phyloP scores from a whole-genome alignment of 2,888 invertebrate genomes.

The Sympetrum striolatum region DNA sequence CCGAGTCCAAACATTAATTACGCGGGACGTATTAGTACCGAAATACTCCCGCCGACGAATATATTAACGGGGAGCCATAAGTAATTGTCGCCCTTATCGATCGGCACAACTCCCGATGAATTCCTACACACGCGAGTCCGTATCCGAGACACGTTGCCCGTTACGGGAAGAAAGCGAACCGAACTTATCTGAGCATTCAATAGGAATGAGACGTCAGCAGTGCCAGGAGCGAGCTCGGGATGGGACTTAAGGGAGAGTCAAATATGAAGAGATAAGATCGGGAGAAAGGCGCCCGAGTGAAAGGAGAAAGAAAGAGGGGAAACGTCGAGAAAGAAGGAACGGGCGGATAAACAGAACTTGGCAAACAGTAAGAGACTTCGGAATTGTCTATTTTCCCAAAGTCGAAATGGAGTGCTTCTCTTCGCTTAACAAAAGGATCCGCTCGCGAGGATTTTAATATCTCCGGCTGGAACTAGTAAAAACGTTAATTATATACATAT shows the following conservation, averaged over 20 bases:
- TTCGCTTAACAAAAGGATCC: background rate
- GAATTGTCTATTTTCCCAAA: background rate
- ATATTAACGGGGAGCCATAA: no score
- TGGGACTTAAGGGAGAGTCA: background rate
- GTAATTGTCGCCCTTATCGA: no score
- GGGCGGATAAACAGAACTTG: background rate
- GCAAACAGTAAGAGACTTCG: background rate
- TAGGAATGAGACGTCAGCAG: background rate
- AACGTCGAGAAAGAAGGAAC: background rate
- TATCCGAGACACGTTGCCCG: background rate
- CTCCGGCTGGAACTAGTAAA: no score
- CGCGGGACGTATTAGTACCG: no score
- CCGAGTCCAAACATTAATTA: no score
- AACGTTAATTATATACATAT: no score
- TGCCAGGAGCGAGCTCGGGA: background rate
- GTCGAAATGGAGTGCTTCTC: background rate
- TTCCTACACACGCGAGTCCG: no score
- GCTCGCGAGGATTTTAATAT: no score
- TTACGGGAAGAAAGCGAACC: background rate
- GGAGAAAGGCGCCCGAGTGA: background rate
- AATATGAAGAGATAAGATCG: background rate
- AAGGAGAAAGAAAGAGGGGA: background rate
- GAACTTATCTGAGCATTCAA: background rate
- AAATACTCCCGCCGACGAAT: no score
- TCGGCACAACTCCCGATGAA: no score